Percentiles rank a stretch among this genome's conserved stretches.
Evolutionary conservation across 2,797 vertebrate species (phyloP).

Genomic region (Lepidocolaptes lacrymiger): DNA sequence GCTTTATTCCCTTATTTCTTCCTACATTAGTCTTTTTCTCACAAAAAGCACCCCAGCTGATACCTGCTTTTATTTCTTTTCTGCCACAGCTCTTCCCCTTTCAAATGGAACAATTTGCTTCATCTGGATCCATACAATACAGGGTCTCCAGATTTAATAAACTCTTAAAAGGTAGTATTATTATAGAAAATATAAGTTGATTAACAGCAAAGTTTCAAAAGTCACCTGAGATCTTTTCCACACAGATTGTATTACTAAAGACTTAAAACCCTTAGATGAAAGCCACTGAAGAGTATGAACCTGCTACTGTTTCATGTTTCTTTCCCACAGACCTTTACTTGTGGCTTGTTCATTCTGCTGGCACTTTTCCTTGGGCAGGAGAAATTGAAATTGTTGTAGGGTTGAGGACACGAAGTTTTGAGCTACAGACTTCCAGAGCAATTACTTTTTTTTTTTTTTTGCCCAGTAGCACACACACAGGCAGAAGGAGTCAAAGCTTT

Average conservation of each 20-base stretch:
- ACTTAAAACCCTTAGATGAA: neutral
- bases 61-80: neutral
- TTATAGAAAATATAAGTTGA: neutral
- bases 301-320: neutral
- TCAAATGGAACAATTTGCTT: accelerated
- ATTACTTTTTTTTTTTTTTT: neutral
- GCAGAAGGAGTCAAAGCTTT: neutral
- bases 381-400: accelerated
- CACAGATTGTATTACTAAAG: neutral
- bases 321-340: neutral
- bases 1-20: too few relatives aligned
- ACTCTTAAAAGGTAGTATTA: neutral
- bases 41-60: neutral
- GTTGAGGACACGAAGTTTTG: neutral
- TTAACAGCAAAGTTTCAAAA: neutral
- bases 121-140: neutral
- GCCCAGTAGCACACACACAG: accelerated
- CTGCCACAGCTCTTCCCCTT: neutral
- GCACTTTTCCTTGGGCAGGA: neutral
- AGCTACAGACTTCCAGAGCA: neutral
- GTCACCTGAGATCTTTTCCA: accelerated
- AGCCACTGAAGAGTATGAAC: neutral
- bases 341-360: neutral
- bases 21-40: neutral
- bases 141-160: neutral